Base-by-base conservation (phyloP, 2,113 vertebrate genomes). In the Ramphastos sulfuratus region DNA sequence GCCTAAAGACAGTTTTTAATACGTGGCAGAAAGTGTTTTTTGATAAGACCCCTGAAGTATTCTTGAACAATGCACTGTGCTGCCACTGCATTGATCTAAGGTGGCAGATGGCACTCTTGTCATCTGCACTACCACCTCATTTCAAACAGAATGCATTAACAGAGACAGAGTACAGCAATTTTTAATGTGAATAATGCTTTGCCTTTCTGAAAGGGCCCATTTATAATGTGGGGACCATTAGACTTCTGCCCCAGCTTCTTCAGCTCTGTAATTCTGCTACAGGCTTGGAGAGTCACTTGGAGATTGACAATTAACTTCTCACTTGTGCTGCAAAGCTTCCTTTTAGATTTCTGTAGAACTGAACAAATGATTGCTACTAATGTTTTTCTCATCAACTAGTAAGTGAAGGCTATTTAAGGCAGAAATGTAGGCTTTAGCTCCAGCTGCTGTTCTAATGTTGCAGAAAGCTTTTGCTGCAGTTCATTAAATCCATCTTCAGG, bases 401-500 rank as follows among this genome's bases (percentile, higher is more conserved):
- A 93, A 96, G 90, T 83, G 73, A 82, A 44, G 8, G 70, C 94
- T 75, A 92, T 94, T 85, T 77, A 76, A 90, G 64, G 72, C 87
- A 94, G 89, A 91, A 90, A 82, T 24, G 27, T 35, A 52, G n/a
- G 42, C 46, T 72, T 81, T 82, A 93, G 86, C 80, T 93, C 93
- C 92, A 96, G 92, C 82, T 95, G 84, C 81, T 97, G 50, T 78
- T 80, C 76, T 97, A 96, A 97, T 96, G 95, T 91, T 93, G 77
- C 91, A 95, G 95, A 97, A 97, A 95, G 63, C 63, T 94, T 94
- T 79, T 67, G 85, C 86, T 95, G 85, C 90, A 94, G 84, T 82
- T 95, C 96, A 96, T 98, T 97, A 97, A 94, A 93, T 94, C 92
- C 94, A 94, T 95, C 96, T 96, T 90, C 86, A 96, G 91, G 96